These are phyloP conservation scores for Stenopsyche tienmushanensis DNA, from an alignment of 1,140 invertebrate genomes.

Conservation along the genomic window DNA sequence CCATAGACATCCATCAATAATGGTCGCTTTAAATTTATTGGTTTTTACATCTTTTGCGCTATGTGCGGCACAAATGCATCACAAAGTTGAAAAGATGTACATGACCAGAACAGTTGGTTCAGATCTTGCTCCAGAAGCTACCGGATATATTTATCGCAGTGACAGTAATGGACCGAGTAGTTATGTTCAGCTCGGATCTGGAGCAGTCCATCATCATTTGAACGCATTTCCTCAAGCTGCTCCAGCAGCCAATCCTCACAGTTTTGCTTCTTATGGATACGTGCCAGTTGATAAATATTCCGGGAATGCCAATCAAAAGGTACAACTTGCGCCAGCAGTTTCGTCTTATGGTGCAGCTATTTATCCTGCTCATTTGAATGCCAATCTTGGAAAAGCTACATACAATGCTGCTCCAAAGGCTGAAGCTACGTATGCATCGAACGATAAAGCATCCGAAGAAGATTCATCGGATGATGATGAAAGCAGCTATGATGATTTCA, in stretches of 20 bases:
- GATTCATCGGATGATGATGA: conserved; percentile 46
- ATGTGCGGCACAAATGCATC: conserved; percentile 21
- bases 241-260: background rate
- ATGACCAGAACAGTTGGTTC: conserved; percentile 53
- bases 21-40: background rate
- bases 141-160: conserved; percentile 57
- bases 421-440: too few species aligned
- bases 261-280: conserved; percentile 3
- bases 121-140: conserved; percentile 55
- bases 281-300: background rate
- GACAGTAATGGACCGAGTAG: conserved; percentile 51
- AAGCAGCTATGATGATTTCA: conserved; percentile 45
- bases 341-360: background rate
- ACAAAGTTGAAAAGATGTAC: conserved; percentile 51
- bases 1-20: background rate
- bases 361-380: background rate
- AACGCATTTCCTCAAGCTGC: conserved; percentile 43
- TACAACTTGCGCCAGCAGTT: background rate
- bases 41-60: conserved; percentile 2
- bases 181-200: conserved; percentile 53
- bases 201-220: conserved; percentile 51
- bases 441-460: conserved; percentile 36
- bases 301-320: background rate
- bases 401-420: too few species aligned
- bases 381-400: background rate